Evolutionary conservation across 2,113 vertebrate species (phyloP), one percentile per base, ranked within the genome.

Genomic region (Catharus bicknelli): DNA sequence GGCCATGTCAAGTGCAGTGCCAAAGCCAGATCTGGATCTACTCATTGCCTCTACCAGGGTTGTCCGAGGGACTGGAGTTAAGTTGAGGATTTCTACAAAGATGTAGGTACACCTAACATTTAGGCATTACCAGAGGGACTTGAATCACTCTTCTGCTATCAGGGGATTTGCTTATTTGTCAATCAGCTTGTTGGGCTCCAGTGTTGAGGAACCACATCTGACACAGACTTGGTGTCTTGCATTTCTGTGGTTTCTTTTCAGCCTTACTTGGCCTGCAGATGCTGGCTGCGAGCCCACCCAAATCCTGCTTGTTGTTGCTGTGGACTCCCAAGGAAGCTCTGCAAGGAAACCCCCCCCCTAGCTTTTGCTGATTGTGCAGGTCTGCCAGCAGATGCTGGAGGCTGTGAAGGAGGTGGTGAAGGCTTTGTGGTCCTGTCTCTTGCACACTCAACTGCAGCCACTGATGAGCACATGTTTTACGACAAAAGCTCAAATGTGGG

Each of bases 321-420:
- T 36, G 43, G 63, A 68, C 51, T 95, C 59, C 68, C 53, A 70
- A 85, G 85, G 93, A 93, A 93, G 63, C 72, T 91, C 82, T 85
- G 87, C 85, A 89, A 95, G 87, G 85, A 95, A 91, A 27, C n/a
- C 27, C 40, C 40, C 38, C 45, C 40, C 29, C 34, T 0, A 4
- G 13, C 85, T 80, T 63, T n/a, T 94, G 85, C 78, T 93, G 87
- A 83, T 66, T 45, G 43, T 77, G 85, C 75, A 69, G 67, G 53
- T 88, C 79, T 91, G 78, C 58, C 62, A 75, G 78, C 84, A 94
- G 70, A 61, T 89, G 69, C 69, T 88, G 90, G 62, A 29, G 45
- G 27, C 81, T 64, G 57, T 0, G 0, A n/a, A 0, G 0, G 85
- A 79, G 61, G 63, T 69, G 73, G n/a, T 43, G 59, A 23, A 61